Conservation (phyloP, 2,888 invertebrate species). For the Troides aeacus region DNA sequence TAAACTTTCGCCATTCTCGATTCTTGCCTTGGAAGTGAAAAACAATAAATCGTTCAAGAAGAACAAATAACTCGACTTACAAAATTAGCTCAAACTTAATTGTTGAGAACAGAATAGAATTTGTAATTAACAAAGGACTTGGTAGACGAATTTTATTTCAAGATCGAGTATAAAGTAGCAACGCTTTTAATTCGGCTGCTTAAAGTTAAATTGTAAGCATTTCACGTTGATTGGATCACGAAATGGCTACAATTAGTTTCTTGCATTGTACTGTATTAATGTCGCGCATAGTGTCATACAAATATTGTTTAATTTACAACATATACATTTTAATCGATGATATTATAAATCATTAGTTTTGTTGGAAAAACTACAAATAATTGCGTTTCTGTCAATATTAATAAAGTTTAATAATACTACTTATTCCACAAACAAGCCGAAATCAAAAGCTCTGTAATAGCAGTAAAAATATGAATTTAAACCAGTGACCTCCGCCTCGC, state of each 20-base stretch:
- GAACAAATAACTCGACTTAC: slow-evolving; percentile 67
- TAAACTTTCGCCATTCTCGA: slow-evolving; percentile 51
- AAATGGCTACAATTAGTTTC: neutral
- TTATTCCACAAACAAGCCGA: too few species aligned
- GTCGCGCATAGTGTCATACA: neutral
- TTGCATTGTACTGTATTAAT: neutral
- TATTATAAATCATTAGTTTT: too few species aligned
- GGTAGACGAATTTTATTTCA: slow-evolving; percentile 26
- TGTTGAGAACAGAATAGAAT: slow-evolving; percentile 57
- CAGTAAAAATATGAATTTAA: too few species aligned
- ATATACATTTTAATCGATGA: too few species aligned
- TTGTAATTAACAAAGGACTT: slow-evolving; percentile 29
- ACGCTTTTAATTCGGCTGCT: slow-evolving; percentile 28
- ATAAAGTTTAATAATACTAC: too few species aligned
- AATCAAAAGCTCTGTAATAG: too few species aligned
- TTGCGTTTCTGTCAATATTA: too few species aligned
- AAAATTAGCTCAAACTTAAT: slow-evolving; percentile 64
- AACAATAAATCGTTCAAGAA: slow-evolving; percentile 64
- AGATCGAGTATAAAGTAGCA: slow-evolving; percentile 21
- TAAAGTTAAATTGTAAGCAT: slow-evolving; percentile 37
- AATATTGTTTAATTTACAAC: too few species aligned
- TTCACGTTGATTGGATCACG: slow-evolving; percentile 31
- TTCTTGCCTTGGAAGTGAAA: slow-evolving; percentile 41
- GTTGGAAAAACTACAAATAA: too few species aligned
- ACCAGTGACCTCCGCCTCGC: too few species aligned